Base-by-base conservation (phyloP, 1,140 invertebrate species). In the Sinonovacula constricta region DNA sequence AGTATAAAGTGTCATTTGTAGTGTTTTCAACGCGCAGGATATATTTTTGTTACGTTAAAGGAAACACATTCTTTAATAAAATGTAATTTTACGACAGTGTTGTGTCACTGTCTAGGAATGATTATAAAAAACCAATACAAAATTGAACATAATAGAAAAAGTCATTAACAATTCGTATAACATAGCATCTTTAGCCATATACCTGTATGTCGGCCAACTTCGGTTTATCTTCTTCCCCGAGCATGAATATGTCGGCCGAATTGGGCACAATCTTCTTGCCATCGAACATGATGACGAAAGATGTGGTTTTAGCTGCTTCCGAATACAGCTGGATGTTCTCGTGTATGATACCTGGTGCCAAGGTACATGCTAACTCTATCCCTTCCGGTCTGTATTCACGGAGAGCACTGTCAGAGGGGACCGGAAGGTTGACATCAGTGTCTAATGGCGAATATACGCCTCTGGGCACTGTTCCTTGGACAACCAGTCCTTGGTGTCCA, bases 211-310 rank as follows among this genome's bases (percentile, higher is more conserved):
- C n/a, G 3, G 62, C 3, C 12, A 65, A 18, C 28, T 36, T 65
- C 3, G 31, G 62, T 24, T 65, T 12, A 14, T 65, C 62, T 36
- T 65, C 62, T 65, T 65, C 18, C 3, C 22, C 62, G 36, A 65
- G 28, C 3, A 65, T 24, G 24, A 24, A 66, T 26, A 66, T 10
- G 15, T 66, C 63, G 15, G 39, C 34, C 18, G 33, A 45, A 45
- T 66, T 66, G 7, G 63, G 63, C 18, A 49, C 36, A n/a, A 66
- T 45, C 30, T 66, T 66, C 24, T 45, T 45, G 7, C 63, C 63
- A 45, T 66, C 63, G 51, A 65, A 45, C 63, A 66, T 66, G 5
- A 66, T 22, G 15, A 26, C 24, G 51, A 24, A 26, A 5, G 63
- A 66, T 14, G 36, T 36, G 24, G 4, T 15, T 15, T 4, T n/a